Conservation (phyloP, 2,888 invertebrate genomes). For the Tinea semifulvella region DNA sequence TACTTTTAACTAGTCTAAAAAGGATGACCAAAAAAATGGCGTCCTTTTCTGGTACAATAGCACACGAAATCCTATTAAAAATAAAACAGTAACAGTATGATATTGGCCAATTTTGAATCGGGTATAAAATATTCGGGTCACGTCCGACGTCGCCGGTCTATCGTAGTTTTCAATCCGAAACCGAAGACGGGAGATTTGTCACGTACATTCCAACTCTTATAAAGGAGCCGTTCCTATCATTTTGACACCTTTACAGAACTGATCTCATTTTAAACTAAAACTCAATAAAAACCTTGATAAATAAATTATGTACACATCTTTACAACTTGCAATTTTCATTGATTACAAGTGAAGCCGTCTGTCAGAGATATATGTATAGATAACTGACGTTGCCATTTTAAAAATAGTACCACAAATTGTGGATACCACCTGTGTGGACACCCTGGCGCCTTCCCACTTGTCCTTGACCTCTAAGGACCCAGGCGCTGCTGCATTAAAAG, state of each 20-base stretch:
- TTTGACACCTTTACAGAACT: slow-evolving; percentile 38
- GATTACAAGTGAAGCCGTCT: too few species aligned
- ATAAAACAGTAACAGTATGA: slow-evolving; percentile 1
- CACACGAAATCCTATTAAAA: slow-evolving; percentile 6
- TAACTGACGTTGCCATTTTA: too few species aligned
- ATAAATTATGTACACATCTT: background rate
- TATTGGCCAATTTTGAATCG: slow-evolving; percentile 37
- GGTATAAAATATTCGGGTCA: slow-evolving; percentile 50
- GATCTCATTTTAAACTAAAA: slow-evolving; percentile 9
- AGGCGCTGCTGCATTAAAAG: too few species aligned
- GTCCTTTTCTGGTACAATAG: too few species aligned
- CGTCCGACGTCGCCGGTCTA: slow-evolving; percentile 48
- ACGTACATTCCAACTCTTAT: slow-evolving; percentile 60
- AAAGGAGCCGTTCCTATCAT: slow-evolving; percentile 48
- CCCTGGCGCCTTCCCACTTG: too few species aligned
- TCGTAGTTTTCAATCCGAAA: slow-evolving; percentile 64
- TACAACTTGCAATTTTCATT: background rate
- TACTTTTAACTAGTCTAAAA: too few species aligned
- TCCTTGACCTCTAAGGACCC: too few species aligned
- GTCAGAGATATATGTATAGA: too few species aligned
- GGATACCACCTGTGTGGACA: too few species aligned
- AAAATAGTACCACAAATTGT: too few species aligned
- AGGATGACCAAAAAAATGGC: too few species aligned
- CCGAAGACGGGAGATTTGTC: slow-evolving; percentile 62
- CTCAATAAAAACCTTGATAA: background rate